Evolutionary conservation across 2,797 vertebrate genomes (phyloP).

Genomic region (Chelidonichthys spinosus): DNA sequence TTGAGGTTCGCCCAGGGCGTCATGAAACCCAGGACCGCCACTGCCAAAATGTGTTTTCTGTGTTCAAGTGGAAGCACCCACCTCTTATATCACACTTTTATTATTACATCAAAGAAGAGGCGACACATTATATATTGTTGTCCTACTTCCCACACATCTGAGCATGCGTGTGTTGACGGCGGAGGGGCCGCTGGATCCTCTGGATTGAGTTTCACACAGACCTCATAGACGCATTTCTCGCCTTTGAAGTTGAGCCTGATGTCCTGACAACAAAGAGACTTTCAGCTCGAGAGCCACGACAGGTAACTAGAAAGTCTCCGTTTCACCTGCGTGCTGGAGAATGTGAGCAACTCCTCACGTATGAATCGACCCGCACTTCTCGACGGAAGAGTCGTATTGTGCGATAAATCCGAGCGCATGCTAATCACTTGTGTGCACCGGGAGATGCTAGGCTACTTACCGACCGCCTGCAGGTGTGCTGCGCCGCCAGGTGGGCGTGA

Average conservation of each 20-base stretch:
- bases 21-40: too few species aligned
- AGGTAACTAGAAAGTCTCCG: slow-evolving; percentile 39
- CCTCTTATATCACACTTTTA: accelerated
- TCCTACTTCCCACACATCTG: slow-evolving; percentile 28
- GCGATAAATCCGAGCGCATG: neutral
- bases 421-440: neutral
- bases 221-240: slow-evolving; percentile 47
- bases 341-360: too few species aligned
- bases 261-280: slow-evolving; percentile 69
- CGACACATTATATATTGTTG: neutral
- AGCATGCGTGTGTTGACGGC: neutral
- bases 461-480: slow-evolving; percentile 31
- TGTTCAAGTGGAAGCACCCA: neutral
- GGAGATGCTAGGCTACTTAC: slow-evolving; percentile 23
- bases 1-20: too few species aligned
- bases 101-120: neutral
- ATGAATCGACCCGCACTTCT: too few species aligned
- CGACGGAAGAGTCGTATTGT: too few species aligned
- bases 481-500: slow-evolving; percentile 22
- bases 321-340: neutral
- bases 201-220: slow-evolving; percentile 65
- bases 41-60: neutral
- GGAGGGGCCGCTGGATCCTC: slow-evolving; percentile 3
- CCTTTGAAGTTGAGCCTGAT: slow-evolving; percentile 75
- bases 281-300: slow-evolving; percentile 33